Percentiles rank a stretch among this genome's conserved stretches.
Evolutionary conservation across 35 echinoderm and acorn worm genomes (phyloP).

Genomic region (Nesometra sesokonis): DNA sequence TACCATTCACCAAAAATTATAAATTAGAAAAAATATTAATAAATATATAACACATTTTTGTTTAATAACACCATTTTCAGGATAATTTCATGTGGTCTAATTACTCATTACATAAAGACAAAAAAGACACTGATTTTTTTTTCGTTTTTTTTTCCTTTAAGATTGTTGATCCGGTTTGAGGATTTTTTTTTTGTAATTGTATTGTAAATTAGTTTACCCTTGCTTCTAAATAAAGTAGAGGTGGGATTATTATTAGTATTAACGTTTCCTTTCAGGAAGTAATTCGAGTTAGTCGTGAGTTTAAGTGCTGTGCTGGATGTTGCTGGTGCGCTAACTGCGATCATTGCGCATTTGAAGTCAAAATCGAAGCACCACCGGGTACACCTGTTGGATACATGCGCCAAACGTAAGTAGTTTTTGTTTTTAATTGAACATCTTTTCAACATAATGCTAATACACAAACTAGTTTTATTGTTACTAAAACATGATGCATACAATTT

Average conservation of each 20-base stretch:
- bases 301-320: constrained; percentile 49
- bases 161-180: neutral
- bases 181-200: neutral
- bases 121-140: neutral
- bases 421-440: no score
- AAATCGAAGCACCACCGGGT: constrained; percentile 23
- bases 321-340: constrained; percentile 23
- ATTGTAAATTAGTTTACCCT: neutral
- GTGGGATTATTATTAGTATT: neutral
- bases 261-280: constrained; percentile 42
- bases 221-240: neutral
- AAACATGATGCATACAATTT: no score
- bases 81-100: no score
- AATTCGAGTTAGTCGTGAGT: constrained; percentile 16
- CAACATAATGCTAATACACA: no score
- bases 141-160: neutral
- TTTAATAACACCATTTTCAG: no score
- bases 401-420: constrained; percentile 15
- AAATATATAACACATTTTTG: no score
- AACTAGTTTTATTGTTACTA: no score
- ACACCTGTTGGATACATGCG: constrained; percentile 32
- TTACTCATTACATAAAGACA: no score
- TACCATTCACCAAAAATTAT: no score
- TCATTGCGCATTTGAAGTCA: constrained; percentile 22
- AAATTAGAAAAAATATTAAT: no score